Conservation (phyloP, 2,888 invertebrate genomes). For the Drosophila multiciliata region DNA sequence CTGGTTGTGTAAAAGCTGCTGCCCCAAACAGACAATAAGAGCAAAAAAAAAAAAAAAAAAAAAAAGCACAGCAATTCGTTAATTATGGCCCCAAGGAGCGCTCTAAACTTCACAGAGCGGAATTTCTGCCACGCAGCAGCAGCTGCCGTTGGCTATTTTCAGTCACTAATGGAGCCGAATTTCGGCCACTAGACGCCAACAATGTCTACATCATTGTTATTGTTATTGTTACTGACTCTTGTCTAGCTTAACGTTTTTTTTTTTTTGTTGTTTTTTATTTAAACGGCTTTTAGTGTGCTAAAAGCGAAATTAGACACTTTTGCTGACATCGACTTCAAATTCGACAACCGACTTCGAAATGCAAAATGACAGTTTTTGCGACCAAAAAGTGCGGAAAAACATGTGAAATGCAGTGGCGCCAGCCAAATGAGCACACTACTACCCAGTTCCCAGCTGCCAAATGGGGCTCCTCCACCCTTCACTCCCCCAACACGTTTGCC, state of each 20-base stretch:
- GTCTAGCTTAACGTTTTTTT: conserved; percentile 8
- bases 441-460: conserved; percentile 32
- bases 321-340: conserved; percentile 55
- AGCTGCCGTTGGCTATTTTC: conserved; percentile 24
- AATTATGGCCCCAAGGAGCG: conserved; percentile 70
- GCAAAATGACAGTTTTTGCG: conserved; percentile 69
- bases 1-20: conserved; percentile 41
- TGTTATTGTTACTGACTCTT: conserved; percentile 27
- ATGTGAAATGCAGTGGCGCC: conserved; percentile 68
- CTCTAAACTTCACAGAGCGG: conserved; percentile 36
- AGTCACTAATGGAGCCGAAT: conserved; percentile 37
- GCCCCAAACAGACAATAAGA: conserved; percentile 39
- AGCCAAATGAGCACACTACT: conserved; percentile 68
- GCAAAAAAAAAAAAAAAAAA: background rate
- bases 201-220: conserved; percentile 40
- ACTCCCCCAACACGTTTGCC: background rate
- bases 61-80: conserved; percentile 38
- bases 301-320: conserved; percentile 79
- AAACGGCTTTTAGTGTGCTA: conserved; percentile 44
- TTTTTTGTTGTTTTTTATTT: background rate
- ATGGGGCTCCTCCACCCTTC: conserved; percentile 10
- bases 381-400: conserved; percentile 69
- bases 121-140: conserved; percentile 44
- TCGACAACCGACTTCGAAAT: conserved; percentile 42
- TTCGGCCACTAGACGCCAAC: conserved; percentile 38